These are phyloP conservation scores for Oxycera nigricornis DNA, from an alignment of 2,888 invertebrate species.

Conservation along the genomic window DNA sequence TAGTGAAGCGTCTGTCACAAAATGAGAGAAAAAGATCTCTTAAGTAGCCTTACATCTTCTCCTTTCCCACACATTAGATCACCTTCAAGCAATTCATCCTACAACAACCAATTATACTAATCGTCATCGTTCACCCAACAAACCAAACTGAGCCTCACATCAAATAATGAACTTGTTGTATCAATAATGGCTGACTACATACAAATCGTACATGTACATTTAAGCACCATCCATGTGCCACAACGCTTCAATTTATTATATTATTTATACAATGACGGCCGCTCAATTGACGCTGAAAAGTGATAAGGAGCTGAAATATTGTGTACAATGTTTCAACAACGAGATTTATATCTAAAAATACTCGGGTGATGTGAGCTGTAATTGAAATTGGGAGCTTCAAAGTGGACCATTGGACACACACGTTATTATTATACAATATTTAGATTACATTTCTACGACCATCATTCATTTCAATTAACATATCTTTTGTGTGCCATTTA, in stretches of 20 bases:
- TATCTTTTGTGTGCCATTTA: no score
- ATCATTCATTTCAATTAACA: no score
- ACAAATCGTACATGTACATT: neutral
- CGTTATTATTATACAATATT: no score
- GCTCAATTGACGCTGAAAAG: slow-evolving; percentile 11
- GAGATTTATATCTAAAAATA: slow-evolving; percentile 1
- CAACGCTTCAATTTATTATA: slow-evolving; percentile 11
- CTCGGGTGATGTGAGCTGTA: neutral
- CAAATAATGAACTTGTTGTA: slow-evolving; percentile 10
- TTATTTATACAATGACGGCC: neutral
- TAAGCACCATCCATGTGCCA: neutral
- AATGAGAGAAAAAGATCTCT: no score
- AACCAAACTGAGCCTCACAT: neutral
- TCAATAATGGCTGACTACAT: neutral
- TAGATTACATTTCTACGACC: no score
- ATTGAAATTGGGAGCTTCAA: no score
- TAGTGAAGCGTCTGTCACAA: no score
- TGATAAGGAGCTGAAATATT: slow-evolving; percentile 2
- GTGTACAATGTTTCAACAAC: neutral
- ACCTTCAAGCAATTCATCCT: neutral
- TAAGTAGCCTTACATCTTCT: no score
- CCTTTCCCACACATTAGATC: no score
- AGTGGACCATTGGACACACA: no score
- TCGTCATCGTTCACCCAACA: neutral
- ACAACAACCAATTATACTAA: neutral